These are phyloP conservation scores for Tyto alba DNA, from an alignment of 2,113 vertebrate species.

Conservation along the genomic window DNA sequence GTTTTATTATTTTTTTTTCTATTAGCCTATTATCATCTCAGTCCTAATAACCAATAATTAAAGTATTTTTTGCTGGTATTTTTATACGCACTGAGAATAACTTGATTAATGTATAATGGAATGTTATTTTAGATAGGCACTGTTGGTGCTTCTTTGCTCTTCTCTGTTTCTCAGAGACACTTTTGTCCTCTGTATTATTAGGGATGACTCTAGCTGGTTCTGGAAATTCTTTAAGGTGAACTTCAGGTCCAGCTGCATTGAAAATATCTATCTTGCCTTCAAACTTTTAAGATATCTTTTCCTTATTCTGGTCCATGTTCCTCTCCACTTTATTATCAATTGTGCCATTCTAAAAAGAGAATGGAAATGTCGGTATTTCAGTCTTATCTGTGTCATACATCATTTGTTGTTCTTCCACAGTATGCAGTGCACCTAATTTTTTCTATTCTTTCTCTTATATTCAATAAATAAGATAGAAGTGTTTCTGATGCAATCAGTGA, in stretches of 20 bases:
- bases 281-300: background rate
- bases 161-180: background rate
- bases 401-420: background rate
- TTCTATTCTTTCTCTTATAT: background rate
- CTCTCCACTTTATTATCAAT: background rate
- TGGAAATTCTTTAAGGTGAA: background rate
- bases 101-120: background rate
- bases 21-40: background rate
- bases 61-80: background rate
- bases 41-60: background rate
- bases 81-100: background rate
- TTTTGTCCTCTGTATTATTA: background rate
- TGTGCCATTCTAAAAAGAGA: background rate
- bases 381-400: background rate
- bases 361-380: background rate
- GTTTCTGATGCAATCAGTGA: background rate
- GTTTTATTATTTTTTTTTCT: background rate
- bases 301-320: background rate
- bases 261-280: background rate
- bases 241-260: background rate
- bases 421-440: background rate
- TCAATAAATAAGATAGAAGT: background rate
- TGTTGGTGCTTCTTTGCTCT: background rate
- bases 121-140: background rate
- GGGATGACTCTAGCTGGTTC: background rate